Percentiles rank a stretch among this genome's conserved stretches.
phyloP scores from a whole-genome alignment of 2,888 invertebrate species.

The Oscheius sp. region DNA sequence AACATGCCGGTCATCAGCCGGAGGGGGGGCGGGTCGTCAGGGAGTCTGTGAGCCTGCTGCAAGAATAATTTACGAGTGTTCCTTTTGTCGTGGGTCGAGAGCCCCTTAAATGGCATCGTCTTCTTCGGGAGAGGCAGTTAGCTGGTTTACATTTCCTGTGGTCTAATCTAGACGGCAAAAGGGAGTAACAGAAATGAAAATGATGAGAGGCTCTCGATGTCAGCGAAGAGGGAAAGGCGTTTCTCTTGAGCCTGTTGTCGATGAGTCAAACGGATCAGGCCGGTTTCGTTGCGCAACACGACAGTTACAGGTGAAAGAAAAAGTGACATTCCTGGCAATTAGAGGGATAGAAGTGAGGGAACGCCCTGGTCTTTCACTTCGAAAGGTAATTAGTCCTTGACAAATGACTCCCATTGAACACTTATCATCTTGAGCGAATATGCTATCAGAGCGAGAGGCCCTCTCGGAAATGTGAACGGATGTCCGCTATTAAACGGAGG shows the following conservation, averaged over 20 bases:
- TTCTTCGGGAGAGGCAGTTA: neutral
- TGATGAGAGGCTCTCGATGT: conserved; percentile 15
- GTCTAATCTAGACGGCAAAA: neutral
- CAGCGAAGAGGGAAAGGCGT: neutral
- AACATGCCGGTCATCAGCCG: neutral
- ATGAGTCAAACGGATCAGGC: conserved; percentile 19
- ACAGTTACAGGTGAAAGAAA: neutral
- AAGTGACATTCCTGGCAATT: conserved; percentile 27
- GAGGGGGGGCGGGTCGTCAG: neutral
- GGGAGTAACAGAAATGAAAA: neutral
- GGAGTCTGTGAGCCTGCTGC: neutral
- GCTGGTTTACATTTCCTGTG: conserved; percentile 4
- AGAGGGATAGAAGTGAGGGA: conserved; percentile 1
- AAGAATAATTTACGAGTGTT: conserved; percentile 16
- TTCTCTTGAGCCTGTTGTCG: conserved; percentile 16
- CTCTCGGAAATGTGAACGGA: neutral
- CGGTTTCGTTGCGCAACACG: conserved; percentile 19
- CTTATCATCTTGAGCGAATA: neutral
- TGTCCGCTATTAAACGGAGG: neutral
- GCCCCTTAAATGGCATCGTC: neutral
- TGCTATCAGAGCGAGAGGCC: neutral
- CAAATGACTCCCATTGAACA: conserved; percentile 5
- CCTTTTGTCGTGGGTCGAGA: conserved; percentile 2
- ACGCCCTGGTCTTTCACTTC: conserved; percentile 12
- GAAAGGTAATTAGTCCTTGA: conserved; percentile 13